Evolutionary conservation across 2,888 invertebrate species (phyloP), one percentile per base, ranked within the genome.

Genomic region (Automeris io): DNA sequence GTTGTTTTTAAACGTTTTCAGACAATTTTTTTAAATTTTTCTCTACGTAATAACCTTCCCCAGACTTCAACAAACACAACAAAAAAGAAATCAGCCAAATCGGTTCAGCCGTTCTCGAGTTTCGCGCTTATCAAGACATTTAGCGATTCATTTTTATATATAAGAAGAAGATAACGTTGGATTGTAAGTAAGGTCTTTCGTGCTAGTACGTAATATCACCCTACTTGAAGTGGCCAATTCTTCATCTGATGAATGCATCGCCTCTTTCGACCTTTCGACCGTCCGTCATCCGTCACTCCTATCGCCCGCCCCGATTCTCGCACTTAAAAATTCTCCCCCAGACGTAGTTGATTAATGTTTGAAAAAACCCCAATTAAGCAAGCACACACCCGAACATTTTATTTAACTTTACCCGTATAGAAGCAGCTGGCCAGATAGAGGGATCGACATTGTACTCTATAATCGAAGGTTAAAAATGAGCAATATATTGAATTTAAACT

Each of bases 341-440:
- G 61, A 66, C 68, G 68, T 63, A 63, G 61, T 80, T 83, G 82
- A 85, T 85, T 81, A 83, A 85, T 85, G 83, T 73, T 75, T 70
- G 66, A 81, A 83, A 49, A 82, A 83, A 74, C 69, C 72, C 81
- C 83, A 80, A 83, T 85, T 85, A 83, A 80, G 75, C 83, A 83
- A 80, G 75, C 66, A 57, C 60, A 64, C 67, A 66, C 61, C 61
- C 67, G 64, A 70, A 70, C 67, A 64, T 72, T 75, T 74, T 65
- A 71, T 76, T 77, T 75, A 65, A 72, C 64, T 72, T 61, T 54
- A 57, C 74, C 72, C 74, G 71, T 70, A 74, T 69, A 61, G 49
- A 48, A 61, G 57, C 67, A 70, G 64, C 62, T 67, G 68, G 54
- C 49, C 43, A 40, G 46, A 32, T 40, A 40, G 24, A 24, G 42